Evolutionary conservation across 2,888 invertebrate genomes (phyloP), one percentile per base, ranked within the genome.

Genomic region (Microctonus brassicae): DNA sequence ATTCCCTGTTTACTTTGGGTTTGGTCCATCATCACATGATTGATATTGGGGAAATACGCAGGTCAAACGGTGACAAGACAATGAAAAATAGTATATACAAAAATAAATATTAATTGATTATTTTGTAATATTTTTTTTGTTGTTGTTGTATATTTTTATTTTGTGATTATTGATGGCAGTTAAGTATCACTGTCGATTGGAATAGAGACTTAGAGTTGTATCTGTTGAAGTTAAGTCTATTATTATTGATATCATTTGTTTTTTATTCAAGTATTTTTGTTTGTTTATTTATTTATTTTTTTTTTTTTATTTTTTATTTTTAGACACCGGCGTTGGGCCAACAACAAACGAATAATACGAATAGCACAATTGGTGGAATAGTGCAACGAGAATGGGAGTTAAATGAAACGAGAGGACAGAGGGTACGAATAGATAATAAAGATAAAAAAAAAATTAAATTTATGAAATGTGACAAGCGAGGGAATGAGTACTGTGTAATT

Each of bases 361-460:
- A n/a, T 33, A 58, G 13, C 13, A n/a, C 24, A 5, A 26, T 5
- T 26, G 11, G 10, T 17, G 33, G 33, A 13, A 20, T 33, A 17
- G 20, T n/a, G 17, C 6, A 17, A 34, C 34, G 33, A 34, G 5
- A 1, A 29, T 11, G 29, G 29, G 26, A n/a, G 24, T 24, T 26
- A 22, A 13, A 29, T 1, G 10, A 33, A 58, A 33, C 17, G 13
- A 58, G 17, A 34, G 7, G 10, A 20, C 10, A 13, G 20, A 20
- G 20, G 20, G 9, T 17, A 6, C 20, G 20, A 39, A 67, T 62
- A 39, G 62, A 70, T 73, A 72, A 71, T 69, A 66, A 36, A 65
- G 64, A 74, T 66, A 73, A 66, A 24, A 70, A 67, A 69, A 55
- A 69, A 73, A 69, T 29, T 69, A 70, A 66, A 70, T 69, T 24